phyloP scores from a whole-genome alignment of 2,113 vertebrate species.

The Opisthocomus hoazin region DNA sequence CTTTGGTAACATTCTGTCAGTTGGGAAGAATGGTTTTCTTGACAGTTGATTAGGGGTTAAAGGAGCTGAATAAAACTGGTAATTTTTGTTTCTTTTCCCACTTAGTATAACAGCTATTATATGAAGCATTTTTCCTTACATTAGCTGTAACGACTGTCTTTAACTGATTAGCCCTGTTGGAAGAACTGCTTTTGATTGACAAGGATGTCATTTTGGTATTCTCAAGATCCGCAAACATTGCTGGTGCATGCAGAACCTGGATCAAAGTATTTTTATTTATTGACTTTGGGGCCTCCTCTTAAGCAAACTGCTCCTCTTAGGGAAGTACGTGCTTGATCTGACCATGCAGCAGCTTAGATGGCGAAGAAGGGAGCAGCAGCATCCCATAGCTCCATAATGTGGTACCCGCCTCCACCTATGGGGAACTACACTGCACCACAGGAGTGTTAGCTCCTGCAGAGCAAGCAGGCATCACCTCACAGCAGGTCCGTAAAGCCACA shows the following conservation, averaged over 20 bases:
- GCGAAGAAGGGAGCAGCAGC: background rate
- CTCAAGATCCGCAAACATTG: background rate
- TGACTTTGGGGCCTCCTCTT: background rate
- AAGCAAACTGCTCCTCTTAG: background rate
- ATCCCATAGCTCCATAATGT: background rate
- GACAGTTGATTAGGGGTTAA: slow-evolving; percentile 73
- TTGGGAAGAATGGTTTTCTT: slow-evolving; percentile 65
- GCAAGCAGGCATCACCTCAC: background rate
- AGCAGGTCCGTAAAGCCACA: background rate
- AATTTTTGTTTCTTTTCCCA: slow-evolving; percentile 59
- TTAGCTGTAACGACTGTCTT: slow-evolving; percentile 42
- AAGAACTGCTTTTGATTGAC: slow-evolving; percentile 48
- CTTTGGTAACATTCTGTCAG: slow-evolving; percentile 58
- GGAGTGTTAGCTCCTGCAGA: background rate
- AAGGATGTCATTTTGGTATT: slow-evolving; percentile 1
- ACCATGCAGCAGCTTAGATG: background rate
- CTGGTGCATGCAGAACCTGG: background rate
- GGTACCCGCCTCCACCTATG: background rate
- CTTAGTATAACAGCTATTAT: slow-evolving; percentile 61
- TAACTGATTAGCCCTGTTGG: slow-evolving; percentile 38
- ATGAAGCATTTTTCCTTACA: slow-evolving; percentile 36
- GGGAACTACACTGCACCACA: background rate
- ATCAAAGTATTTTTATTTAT: background rate
- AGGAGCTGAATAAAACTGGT: slow-evolving; percentile 70
- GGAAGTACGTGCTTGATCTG: background rate